Conservation (phyloP, 2,888 invertebrate species). For the Leucophenga maculata region DNA sequence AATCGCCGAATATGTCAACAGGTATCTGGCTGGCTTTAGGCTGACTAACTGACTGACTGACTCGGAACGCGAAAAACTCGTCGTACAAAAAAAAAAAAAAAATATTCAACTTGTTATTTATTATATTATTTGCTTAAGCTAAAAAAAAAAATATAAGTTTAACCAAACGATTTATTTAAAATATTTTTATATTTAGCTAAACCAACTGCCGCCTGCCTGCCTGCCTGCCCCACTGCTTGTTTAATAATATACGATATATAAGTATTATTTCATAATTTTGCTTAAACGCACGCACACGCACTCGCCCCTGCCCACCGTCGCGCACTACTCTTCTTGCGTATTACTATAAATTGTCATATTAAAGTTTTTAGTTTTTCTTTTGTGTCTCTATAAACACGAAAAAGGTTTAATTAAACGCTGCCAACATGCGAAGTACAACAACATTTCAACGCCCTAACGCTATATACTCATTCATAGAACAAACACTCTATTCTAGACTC, state of each 20-base stretch:
- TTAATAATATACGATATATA: conserved; percentile 25
- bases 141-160: neutral
- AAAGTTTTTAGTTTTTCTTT: conserved; percentile 29
- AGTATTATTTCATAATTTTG: conserved; percentile 33
- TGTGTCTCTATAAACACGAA: neutral
- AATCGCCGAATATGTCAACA: conserved; percentile 65
- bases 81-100: neutral
- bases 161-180: neutral
- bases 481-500: no score
- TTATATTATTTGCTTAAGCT: conserved; percentile 3
- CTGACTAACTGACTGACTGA: neutral
- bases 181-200: conserved; percentile 6
- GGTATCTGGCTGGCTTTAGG: conserved; percentile 42
- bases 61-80: neutral
- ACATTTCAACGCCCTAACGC: conserved; percentile 28
- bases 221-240: conserved; percentile 27
- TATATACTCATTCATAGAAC: neutral
- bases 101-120: conserved; percentile 1
- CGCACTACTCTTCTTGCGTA: neutral
- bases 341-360: conserved; percentile 18
- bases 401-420: conserved; percentile 30
- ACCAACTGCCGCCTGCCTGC: neutral
- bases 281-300: conserved; percentile 17
- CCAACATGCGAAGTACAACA: conserved; percentile 46
- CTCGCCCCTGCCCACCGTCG: neutral